phyloP scores from a whole-genome alignment of 2,797 vertebrate species.

The Nyctibius grandis region DNA sequence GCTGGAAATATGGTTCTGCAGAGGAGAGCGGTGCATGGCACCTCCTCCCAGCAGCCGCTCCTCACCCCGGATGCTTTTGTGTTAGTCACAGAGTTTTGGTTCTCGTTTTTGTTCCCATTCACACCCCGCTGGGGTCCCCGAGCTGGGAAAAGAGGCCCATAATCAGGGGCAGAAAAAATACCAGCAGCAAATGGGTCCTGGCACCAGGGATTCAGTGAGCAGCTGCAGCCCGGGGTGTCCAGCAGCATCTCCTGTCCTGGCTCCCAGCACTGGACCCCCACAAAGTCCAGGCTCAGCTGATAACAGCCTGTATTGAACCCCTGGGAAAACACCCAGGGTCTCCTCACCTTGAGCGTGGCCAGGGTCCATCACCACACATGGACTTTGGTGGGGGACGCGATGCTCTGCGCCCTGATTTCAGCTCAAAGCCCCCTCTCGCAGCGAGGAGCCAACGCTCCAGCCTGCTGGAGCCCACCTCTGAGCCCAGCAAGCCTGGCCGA shows the following conservation, averaged over 20 bases:
- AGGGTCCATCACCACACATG: no score
- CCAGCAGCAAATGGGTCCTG: accelerated
- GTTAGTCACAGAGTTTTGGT: not conserved
- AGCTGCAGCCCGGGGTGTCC: not conserved
- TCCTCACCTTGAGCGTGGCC: accelerated
- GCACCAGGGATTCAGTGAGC: not conserved
- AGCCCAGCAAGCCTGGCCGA: accelerated
- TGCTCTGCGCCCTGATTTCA: accelerated
- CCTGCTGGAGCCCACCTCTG: not conserved
- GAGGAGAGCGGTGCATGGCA: not conserved
- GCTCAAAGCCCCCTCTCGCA: not conserved
- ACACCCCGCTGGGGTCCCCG: accelerated
- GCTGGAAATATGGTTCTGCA: not conserved
- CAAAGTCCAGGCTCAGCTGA: not conserved
- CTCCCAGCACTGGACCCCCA: not conserved
- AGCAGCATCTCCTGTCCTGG: not conserved
- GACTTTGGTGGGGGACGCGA: not conserved
- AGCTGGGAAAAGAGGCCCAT: not conserved
- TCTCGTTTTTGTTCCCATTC: not conserved
- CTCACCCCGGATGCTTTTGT: not conserved
- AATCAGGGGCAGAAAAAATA: not conserved
- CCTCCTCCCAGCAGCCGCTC: not conserved
- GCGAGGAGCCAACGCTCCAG: accelerated
- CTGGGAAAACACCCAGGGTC: not conserved
- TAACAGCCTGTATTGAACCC: not conserved